Evolutionary conservation across 2,113 vertebrate species (phyloP), one percentile per base, ranked within the genome.

Genomic region (Suricata suricatta): DNA sequence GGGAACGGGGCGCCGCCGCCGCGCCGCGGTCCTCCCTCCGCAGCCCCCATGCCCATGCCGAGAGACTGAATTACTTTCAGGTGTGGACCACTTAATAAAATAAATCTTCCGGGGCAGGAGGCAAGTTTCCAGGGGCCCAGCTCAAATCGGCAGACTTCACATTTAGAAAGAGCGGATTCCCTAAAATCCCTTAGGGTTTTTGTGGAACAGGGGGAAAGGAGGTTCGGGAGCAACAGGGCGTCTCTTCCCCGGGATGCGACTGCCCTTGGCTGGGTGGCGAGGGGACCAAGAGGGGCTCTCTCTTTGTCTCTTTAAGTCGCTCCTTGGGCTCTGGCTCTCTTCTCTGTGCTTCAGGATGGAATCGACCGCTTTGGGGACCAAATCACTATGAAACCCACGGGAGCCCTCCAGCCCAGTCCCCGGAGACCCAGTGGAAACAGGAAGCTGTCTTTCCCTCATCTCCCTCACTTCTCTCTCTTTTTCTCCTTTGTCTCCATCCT

Each of bases 11-110:
- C 16, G 47, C 44, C 25, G 9, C 81, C 2, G 54, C n/a, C 1
- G 13, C 63, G 29, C 64, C n/a, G n/a, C 29, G 8, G 90, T 44
- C 95, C 96, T 96, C 95, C 21, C 38, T 52, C 29, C 11, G 8
- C 6, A 23, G 90, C 54, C 54, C 95, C 76, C 6, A 47, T 63
- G 31, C 82, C 95, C 97, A 66, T 82, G 63, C 84, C 27, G 47
- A 97, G 93, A 50, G 94, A 44, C 52, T 97, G 98, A 50, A 98
- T 98, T 97, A 72, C 98, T 98, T 98, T 98, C 98, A 99, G 98
- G 98, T 98, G 98, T 96, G 10, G 92, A 80, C 86, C 80, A 14
- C 83, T 98, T 97, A 94, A 98, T 98, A 97, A 97, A 98, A 97
- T 97, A 93, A 97, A 98, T 95, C 96, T 97, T 93, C 80, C 71